phyloP scores from a whole-genome alignment of 1,140 invertebrate genomes.

The Pseudomyrmex pallidus region DNA sequence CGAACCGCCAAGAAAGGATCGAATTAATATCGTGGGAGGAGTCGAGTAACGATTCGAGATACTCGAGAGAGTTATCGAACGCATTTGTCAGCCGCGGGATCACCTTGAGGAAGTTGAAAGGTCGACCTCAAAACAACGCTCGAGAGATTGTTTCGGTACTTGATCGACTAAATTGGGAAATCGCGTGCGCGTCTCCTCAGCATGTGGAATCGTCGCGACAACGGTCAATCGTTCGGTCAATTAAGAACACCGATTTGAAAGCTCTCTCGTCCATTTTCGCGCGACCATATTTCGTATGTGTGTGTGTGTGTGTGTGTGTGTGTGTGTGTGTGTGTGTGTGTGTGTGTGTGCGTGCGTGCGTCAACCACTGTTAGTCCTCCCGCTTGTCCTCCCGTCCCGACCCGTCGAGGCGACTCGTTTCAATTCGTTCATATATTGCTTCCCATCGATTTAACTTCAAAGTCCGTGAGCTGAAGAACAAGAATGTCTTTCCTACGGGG shows the following conservation, averaged over 20 bases:
- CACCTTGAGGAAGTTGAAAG: too few relatives aligned
- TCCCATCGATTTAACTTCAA: constrained; percentile 78
- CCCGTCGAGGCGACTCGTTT: constrained; percentile 40
- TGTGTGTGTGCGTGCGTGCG: not conserved
- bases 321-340: not conserved
- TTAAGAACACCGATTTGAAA: constrained; percentile 66
- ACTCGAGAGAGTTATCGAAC: too few relatives aligned
- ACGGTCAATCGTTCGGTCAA: constrained; percentile 58
- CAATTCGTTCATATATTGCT: constrained; percentile 74
- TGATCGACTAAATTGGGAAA: not conserved
- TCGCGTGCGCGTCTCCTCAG: not conserved
- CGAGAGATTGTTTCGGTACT: too few relatives aligned
- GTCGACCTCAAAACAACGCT: not conserved
- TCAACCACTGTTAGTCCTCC: not conserved
- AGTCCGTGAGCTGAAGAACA: constrained; percentile 55
- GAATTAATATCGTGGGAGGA: too few relatives aligned
- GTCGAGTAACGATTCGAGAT: too few relatives aligned
- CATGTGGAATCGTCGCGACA: constrained; percentile 3
- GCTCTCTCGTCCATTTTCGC: constrained; percentile 66
- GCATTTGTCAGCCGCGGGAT: too few relatives aligned
- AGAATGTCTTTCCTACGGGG: constrained; percentile 2
- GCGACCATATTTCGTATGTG: constrained; percentile 68
- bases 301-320: constrained; percentile 28
- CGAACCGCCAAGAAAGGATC: too few relatives aligned
- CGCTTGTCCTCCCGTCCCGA: not conserved